phyloP scores from a whole-genome alignment of 2,888 invertebrate genomes.

The Aspidiotus destructor region DNA sequence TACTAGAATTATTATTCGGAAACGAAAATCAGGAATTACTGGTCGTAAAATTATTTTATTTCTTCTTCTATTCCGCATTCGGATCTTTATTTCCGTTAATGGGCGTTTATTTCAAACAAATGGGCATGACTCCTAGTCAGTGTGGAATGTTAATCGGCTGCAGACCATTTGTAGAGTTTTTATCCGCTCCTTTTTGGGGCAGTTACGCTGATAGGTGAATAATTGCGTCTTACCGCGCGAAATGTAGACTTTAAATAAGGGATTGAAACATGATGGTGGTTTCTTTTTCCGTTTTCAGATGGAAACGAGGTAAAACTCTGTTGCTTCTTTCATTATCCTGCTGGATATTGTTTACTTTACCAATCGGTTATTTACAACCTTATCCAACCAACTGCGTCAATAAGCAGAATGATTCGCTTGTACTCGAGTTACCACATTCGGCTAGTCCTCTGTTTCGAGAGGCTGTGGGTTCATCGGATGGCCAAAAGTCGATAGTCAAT shows the following conservation, averaged over 20 bases:
- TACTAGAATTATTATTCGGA: conserved; percentile 72
- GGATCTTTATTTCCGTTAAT: conserved; percentile 95
- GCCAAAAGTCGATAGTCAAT: conserved; percentile 5
- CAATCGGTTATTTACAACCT: conserved; percentile 90
- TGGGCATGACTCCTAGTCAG: conserved; percentile 97
- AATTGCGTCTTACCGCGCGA: not conserved
- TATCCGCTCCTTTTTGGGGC: conserved; percentile 97
- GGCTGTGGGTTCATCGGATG: not conserved
- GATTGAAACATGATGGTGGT: not conserved
- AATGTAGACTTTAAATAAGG: not conserved
- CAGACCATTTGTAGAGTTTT: conserved; percentile 92
- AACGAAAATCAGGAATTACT: conserved; percentile 78
- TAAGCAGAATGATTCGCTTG: conserved; percentile 15
- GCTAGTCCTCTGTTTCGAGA: not conserved
- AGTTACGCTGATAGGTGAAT: conserved; percentile 74
- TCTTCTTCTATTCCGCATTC: conserved; percentile 98
- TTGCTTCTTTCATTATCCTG: conserved; percentile 82
- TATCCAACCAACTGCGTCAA: conserved; percentile 71
- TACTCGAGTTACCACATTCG: conserved; percentile 18
- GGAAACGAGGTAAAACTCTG: conserved; percentile 76
- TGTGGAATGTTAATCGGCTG: conserved; percentile 90
- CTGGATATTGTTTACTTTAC: conserved; percentile 95
- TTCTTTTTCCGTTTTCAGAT: conserved; percentile 45
- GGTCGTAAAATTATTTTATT: conserved; percentile 94
- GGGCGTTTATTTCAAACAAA: conserved; percentile 99